Evolutionary conservation across 2,888 invertebrate species (phyloP), one percentile per base, ranked within the genome.

Genomic region (Neuroscelio doddi): DNA sequence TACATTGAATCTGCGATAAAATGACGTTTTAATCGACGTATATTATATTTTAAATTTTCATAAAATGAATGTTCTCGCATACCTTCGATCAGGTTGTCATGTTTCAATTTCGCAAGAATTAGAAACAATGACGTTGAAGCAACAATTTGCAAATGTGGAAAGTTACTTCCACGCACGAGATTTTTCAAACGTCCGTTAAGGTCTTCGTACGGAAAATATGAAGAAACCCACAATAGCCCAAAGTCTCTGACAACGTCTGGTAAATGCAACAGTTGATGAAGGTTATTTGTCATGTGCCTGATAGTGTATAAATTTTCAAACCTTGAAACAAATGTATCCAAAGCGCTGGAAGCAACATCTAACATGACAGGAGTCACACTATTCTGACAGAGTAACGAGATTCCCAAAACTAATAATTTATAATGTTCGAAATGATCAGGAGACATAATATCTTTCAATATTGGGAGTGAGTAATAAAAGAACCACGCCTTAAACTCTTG

Each of bases 201-300:
- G 44, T 70, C 41, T 29, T 70, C 68, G 9, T 46, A 58, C 3
- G 53, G 61, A 45, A 66, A 69, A 41, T 64, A 69, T 17, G 70
- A 62, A 1, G 52, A 56, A 0, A 45, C 21, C 41, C 42, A 65
- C 8, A 66, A 36, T 15, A 64, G 63, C 8, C 68, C 68, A 39
- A 41, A 56, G 5, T 64, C 34, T 12, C 27, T 26, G 0, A 56
- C 64, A 10, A 45, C 27, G n/a, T 64, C 44, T 15, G 44, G 26
- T 21, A 67, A 29, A 42, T 65, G 64, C 12, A 62, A 15, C 1
- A 68, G 29, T 10, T 30, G 42, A 17, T 64, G 65, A 3, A 69
- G 7, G 15, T 69, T 69, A 12, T 42, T 49, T 0, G 52, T 34
- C 66, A 65, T 69, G 15, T 64, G 39, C 29, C 42, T 44, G 9